phyloP scores from a whole-genome alignment of 2,797 vertebrate species.

The Apodemus agrarius region DNA sequence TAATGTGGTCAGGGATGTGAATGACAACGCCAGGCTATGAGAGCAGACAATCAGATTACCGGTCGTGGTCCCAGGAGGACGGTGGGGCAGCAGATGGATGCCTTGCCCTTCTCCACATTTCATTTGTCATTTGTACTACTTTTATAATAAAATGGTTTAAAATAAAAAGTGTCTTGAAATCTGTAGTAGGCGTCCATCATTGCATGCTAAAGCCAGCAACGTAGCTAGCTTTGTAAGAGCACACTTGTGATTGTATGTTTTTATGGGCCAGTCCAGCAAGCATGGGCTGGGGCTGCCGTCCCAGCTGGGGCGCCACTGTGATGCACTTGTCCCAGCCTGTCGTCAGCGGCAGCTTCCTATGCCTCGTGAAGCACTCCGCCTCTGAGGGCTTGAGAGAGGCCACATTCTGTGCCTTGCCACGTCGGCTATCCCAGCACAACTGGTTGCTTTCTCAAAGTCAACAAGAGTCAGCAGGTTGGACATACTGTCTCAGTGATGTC shows the following conservation, averaged over 20 bases:
- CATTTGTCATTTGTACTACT: constrained; percentile 56
- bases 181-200: neutral
- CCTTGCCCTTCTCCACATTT: constrained; percentile 12
- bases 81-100: neutral
- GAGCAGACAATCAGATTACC: neutral
- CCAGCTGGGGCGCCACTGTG: neutral
- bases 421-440: neutral
- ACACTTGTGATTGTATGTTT: neutral
- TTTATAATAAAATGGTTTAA: constrained; percentile 75
- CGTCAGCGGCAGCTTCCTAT: neutral
- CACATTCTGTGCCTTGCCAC: neutral
- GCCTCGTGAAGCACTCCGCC: neutral
- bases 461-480: neutral
- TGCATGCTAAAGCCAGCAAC: neutral
- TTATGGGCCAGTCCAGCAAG: neutral
- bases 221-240: neutral
- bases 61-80: neutral
- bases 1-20: neutral
- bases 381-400: neutral
- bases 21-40: neutral
- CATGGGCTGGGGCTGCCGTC: neutral
- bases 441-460: neutral
- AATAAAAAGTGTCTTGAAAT: constrained; percentile 34
- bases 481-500: neutral
- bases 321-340: neutral